A percentile compares a stretch with the other conserved stretches of the same genome.
phyloP scores from a whole-genome alignment of 2,888 invertebrate species.

The Eilema caniola region DNA sequence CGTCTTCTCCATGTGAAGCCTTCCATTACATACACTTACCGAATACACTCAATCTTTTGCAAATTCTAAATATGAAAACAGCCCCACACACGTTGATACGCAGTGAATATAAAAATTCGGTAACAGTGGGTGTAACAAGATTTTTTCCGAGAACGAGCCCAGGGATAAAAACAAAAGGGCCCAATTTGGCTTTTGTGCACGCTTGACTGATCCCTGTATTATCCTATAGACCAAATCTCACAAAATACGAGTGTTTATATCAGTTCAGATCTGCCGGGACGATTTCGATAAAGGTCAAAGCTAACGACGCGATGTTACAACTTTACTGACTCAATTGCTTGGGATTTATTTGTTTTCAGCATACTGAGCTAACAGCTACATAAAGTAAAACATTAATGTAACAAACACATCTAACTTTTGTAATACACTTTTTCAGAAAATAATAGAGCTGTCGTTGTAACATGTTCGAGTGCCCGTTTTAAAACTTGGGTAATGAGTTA shows the following conservation, averaged over 20 bases:
- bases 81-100: constrained; percentile 39
- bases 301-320: constrained; percentile 61
- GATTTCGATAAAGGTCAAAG: constrained; percentile 58
- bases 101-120: constrained; percentile 66
- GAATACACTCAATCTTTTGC: constrained; percentile 27
- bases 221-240: constrained; percentile 65
- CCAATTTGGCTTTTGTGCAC: constrained; percentile 68
- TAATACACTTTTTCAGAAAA: constrained; percentile 21
- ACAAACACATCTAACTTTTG: constrained; percentile 33
- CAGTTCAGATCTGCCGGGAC: constrained; percentile 67
- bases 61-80: constrained; percentile 32
- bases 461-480: constrained; percentile 32
- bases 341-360: constrained; percentile 55
- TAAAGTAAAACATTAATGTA: constrained; percentile 49
- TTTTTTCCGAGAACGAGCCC: constrained; percentile 60
- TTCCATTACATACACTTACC: constrained; percentile 11
- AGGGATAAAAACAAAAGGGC: constrained; percentile 71
- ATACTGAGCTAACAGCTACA: constrained; percentile 28
- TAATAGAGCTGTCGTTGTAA: constrained; percentile 27
- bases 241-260: constrained; percentile 69
- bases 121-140: constrained; percentile 66
- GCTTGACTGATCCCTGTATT: constrained; percentile 71
- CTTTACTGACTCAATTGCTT: constrained; percentile 63
- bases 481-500: constrained; percentile 49
- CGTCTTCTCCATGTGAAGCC: constrained; percentile 6